phyloP scores from a whole-genome alignment of 2,113 vertebrate species.

The Lepus timidus region DNA sequence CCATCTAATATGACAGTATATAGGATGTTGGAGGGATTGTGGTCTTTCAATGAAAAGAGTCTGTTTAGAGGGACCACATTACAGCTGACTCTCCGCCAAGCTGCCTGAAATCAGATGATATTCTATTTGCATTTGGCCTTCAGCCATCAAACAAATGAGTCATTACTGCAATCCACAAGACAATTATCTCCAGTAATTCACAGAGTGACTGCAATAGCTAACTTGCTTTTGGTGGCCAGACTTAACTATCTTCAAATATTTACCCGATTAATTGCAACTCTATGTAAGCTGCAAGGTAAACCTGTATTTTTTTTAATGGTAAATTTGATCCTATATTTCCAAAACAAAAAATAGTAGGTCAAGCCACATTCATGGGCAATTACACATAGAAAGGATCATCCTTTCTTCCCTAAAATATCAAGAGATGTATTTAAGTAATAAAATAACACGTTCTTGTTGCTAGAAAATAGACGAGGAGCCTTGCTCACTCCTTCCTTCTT shows the following conservation, averaged over 20 bases:
- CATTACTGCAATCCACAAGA: constrained; percentile 5
- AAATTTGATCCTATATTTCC: constrained; percentile 15
- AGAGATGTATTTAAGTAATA: constrained; percentile 13
- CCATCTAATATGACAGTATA: constrained; percentile 47
- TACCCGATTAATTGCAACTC: not conserved
- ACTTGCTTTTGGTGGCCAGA: constrained; percentile 55
- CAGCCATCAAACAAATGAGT: constrained; percentile 66
- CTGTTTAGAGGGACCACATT: constrained; percentile 61
- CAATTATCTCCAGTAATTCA: constrained; percentile 52
- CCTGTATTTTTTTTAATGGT: not conserved
- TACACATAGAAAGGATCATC: constrained; percentile 11
- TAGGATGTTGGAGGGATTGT: constrained; percentile 60
- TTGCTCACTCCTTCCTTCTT: not conserved
- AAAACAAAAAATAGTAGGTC: constrained; percentile 59
- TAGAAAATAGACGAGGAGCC: constrained; percentile 36
- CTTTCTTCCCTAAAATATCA: constrained; percentile 42
- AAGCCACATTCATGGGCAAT: not conserved
- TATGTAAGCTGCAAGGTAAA: constrained; percentile 5
- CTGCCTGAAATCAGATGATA: constrained; percentile 57
- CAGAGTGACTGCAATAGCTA: not conserved
- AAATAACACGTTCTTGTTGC: constrained; percentile 36
- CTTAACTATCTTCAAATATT: constrained; percentile 51
- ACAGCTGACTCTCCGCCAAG: not conserved
- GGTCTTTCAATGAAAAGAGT: constrained; percentile 65
- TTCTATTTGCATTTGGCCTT: constrained; percentile 47